Evolutionary conservation across 1,140 invertebrate genomes (phyloP), one percentile per base, ranked within the genome.

Genomic region (Xylocopa sonorina): DNA sequence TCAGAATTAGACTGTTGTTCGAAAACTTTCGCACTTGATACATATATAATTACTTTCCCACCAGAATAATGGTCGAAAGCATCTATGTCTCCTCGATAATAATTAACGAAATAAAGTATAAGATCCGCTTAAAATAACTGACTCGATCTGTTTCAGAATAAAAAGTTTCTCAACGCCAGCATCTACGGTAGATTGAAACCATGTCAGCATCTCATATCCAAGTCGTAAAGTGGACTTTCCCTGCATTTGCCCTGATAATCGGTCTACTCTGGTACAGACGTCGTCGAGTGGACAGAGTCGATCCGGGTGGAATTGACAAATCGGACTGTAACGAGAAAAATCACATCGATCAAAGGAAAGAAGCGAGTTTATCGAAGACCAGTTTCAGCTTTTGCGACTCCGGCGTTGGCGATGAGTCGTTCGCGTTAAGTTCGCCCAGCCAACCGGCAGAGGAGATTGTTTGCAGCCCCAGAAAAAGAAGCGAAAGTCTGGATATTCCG

Each of bases 191-290:
- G 91, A 92, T 81, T 80, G 74, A 74, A 86, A 90, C 78, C 38
- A 93, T 93, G 92, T 89, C 89, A 68, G 24, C 87, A 38, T 77
- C 78, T 73, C 88, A 84, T 53, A 57, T 87, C 1, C 92, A 91
- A 50, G 62, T 93, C 5, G 84, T 92, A 46, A 93, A 90, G 86
- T 93, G 92, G 92, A 90, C 86, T 12, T 82, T 94, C n/a, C 92
- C 93, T 32, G 89, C 92, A 7, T 84, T 93, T 41, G 92, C 92
- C 0, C 66, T 93, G 46, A 89, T 92, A 66, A 79, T 93, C 75
- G 92, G 91, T n/a, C 78, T 93, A 73, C 89, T 92, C 55, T 94
- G 93, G 93, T 94, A 93, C 92, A 93, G 90, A 86, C 90, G 92
- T 76, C 92, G 90, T 81, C 87, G 91, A 66, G 89, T 88, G 69